Evolutionary conservation across 2,113 vertebrate species (phyloP).

Genomic region (Eptesicus fuscus): DNA sequence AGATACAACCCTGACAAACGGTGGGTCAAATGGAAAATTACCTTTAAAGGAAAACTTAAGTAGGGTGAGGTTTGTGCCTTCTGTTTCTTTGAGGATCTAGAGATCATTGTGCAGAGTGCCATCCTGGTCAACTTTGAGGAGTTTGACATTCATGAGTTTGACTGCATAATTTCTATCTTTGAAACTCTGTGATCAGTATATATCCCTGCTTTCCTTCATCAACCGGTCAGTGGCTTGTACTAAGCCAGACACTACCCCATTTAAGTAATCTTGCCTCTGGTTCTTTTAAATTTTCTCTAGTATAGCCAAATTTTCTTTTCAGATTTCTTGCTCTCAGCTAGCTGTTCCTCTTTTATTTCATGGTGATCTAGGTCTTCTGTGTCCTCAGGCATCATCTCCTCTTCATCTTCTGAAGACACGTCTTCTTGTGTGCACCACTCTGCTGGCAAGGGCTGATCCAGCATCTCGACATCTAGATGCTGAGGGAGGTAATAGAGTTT

Average conservation of each 20-base stretch:
- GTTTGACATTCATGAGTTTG: constrained; percentile 96
- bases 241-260: constrained; percentile 96
- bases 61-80: constrained; percentile 95
- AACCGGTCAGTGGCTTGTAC: constrained; percentile 98
- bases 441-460: constrained; percentile 95
- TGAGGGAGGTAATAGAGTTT: constrained; percentile 98
- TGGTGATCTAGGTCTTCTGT: constrained; percentile 86
- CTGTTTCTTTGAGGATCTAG: constrained; percentile 96
- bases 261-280: constrained; percentile 91
- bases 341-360: constrained; percentile 87
- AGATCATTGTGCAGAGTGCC: constrained; percentile 97
- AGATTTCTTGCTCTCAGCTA: constrained; percentile 82
- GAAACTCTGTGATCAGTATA: constrained; percentile 98
- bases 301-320: constrained; percentile 88
- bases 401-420: no score
- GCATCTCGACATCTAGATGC: constrained; percentile 97
- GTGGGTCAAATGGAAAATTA: constrained; percentile 97
- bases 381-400: constrained; percentile 69
- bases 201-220: constrained; percentile 99
- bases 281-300: constrained; percentile 85
- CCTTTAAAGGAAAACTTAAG: constrained; percentile 98
- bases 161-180: constrained; percentile 98
- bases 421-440: constrained; percentile 79
- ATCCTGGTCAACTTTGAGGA: constrained; percentile 96
- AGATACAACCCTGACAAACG: constrained; percentile 95